Percentiles rank a stretch among this genome's conserved stretches.
phyloP scores from a whole-genome alignment of 2,113 vertebrate species.

The Candoia aspera region DNA sequence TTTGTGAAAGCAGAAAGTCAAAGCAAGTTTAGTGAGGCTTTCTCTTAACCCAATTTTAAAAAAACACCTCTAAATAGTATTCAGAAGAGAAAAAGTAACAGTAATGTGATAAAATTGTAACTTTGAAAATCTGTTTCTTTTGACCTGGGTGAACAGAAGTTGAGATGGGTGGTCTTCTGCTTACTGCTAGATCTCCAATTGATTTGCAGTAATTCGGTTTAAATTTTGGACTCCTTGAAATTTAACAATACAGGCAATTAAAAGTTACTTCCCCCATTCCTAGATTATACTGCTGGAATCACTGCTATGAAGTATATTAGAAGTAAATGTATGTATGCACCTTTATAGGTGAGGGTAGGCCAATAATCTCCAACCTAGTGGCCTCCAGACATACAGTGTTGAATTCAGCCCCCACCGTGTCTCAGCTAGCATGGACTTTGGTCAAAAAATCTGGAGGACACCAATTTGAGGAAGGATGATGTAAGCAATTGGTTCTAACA shows the following conservation, averaged over 20 bases:
- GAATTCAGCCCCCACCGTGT: not conserved
- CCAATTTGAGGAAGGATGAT: not conserved
- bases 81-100: not conserved
- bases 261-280: not conserved
- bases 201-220: not conserved
- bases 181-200: not conserved
- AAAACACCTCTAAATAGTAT: not conserved
- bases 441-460: not conserved
- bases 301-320: not conserved
- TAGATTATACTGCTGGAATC: not conserved
- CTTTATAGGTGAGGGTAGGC: not conserved
- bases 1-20: not conserved
- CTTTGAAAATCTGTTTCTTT: not conserved
- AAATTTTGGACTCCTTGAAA: too few relatives aligned
- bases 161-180: not conserved
- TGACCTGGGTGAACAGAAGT: not conserved
- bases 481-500: not conserved
- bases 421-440: not conserved
- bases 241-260: not conserved
- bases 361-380: not conserved
- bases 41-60: too few relatives aligned
- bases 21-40: not conserved
- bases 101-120: not conserved
- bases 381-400: not conserved
- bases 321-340: not conserved